phyloP scores from a whole-genome alignment of 1,140 invertebrate genomes.

The Heliconius congener region DNA sequence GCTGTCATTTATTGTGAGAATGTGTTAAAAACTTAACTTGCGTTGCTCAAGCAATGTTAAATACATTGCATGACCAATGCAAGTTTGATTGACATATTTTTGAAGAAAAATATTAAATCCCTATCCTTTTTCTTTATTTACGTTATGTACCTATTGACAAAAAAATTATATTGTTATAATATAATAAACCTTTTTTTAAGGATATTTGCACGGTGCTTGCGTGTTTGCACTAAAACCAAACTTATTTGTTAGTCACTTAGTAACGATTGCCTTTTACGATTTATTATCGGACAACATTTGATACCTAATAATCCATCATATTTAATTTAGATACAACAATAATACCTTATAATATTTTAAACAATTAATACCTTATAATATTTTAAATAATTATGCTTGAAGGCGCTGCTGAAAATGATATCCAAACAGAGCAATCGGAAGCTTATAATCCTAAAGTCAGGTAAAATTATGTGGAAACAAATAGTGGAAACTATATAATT shows the following conservation, averaged over 20 bases:
- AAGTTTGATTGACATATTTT: too few species aligned
- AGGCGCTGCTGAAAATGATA: neutral
- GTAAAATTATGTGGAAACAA: neutral
- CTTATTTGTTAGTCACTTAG: slow-evolving; percentile 11
- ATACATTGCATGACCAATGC: too few species aligned
- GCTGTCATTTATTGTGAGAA: too few species aligned
- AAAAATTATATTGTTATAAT: too few species aligned
- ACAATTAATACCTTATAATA: neutral
- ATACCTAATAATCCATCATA: neutral
- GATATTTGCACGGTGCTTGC: neutral
- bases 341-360: neutral
- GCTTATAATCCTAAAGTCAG: slow-evolving; percentile 14
- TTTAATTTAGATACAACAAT: neutral
- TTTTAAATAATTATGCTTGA: slow-evolving; percentile 8
- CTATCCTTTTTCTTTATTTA: too few species aligned
- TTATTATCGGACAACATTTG: neutral
- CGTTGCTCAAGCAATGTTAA: too few species aligned
- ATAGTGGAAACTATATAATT: too few species aligned
- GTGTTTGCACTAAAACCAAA: neutral
- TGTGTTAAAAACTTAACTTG: too few species aligned
- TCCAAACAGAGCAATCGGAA: neutral
- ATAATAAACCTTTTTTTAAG: too few species aligned
- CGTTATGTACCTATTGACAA: too few species aligned
- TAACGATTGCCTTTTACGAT: neutral
- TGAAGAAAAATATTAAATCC: too few species aligned